These are phyloP conservation scores for Diarsia brunnea DNA, from an alignment of 2,888 invertebrate genomes.

Conservation along the genomic window DNA sequence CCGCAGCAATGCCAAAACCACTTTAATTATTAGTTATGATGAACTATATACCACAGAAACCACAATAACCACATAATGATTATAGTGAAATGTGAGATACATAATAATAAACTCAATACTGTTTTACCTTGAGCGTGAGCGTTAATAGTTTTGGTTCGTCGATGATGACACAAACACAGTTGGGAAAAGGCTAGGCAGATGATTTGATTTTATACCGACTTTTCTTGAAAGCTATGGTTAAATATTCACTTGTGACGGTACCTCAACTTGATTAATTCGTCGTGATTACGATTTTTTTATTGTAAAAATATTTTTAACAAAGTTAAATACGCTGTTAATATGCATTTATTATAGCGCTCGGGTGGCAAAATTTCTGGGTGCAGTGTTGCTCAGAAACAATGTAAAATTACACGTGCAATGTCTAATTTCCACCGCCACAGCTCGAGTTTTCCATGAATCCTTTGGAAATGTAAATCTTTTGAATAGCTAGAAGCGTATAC, in stretches of 20 bases:
- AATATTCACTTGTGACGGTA: not conserved
- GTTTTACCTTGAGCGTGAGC: not conserved
- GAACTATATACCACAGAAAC: not conserved
- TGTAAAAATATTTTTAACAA: too few species aligned
- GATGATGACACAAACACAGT: too few species aligned
- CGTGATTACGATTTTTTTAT: not conserved
- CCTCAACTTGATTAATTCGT: not conserved
- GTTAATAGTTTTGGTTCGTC: not conserved
- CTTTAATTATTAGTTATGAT: slow-evolving; percentile 3
- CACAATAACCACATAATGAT: not conserved
- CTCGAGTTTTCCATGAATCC: slow-evolving; percentile 9
- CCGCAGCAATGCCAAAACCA: too few species aligned
- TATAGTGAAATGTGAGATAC: not conserved
- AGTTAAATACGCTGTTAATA: too few species aligned
- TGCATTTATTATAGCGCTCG: not conserved
- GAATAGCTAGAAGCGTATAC: slow-evolving; percentile 9
- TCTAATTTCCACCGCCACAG: not conserved
- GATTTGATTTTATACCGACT: not conserved
- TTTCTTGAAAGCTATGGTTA: not conserved
- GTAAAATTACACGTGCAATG: not conserved
- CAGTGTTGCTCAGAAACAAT: not conserved
- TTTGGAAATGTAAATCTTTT: slow-evolving; percentile 35
- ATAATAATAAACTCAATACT: not conserved
- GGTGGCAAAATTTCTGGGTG: not conserved
- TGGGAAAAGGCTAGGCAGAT: too few species aligned